A percentile compares a stretch with the other conserved stretches of the same genome.
Conservation (phyloP, 2,113 vertebrate genomes). For the Balaeniceps rex region DNA sequence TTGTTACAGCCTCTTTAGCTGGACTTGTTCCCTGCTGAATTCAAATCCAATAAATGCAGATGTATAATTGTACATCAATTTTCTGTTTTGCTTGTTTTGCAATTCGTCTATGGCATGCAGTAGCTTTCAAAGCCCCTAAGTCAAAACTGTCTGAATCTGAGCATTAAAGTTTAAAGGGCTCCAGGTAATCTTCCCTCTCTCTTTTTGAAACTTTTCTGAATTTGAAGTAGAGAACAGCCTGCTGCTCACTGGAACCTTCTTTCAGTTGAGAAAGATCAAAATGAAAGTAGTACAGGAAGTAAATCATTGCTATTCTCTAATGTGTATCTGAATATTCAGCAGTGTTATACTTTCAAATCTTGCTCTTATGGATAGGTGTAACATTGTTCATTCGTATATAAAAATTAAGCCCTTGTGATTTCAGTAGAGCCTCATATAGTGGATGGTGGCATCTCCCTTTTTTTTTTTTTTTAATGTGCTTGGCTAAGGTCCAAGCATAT, state of each 20-base stretch:
- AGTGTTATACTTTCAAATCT: neutral
- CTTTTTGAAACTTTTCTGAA: neutral
- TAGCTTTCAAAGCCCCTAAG: neutral
- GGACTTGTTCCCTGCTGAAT: neutral
- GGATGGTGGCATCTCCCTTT: neutral
- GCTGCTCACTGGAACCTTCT: neutral
- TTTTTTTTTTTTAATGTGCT: neutral
- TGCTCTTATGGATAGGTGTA: neutral
- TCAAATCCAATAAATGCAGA: conserved; percentile 35
- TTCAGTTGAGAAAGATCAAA: neutral
- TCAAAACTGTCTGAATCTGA: neutral
- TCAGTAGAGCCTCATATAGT: neutral
- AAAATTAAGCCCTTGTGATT: neutral
- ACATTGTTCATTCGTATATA: neutral
- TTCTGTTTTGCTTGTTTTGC: conserved; percentile 26
- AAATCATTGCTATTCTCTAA: neutral
- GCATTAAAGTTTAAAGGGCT: neutral
- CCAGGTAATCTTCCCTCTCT: neutral
- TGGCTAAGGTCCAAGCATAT: neutral
- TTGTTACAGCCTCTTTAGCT: conserved; percentile 26
- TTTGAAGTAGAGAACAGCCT: neutral
- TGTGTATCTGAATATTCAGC: neutral
- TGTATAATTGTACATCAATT: neutral
- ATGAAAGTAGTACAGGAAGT: neutral
- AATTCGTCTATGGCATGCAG: neutral